Conservation (phyloP, 2,797 vertebrate species). For the Heterohyrax brucei region DNA sequence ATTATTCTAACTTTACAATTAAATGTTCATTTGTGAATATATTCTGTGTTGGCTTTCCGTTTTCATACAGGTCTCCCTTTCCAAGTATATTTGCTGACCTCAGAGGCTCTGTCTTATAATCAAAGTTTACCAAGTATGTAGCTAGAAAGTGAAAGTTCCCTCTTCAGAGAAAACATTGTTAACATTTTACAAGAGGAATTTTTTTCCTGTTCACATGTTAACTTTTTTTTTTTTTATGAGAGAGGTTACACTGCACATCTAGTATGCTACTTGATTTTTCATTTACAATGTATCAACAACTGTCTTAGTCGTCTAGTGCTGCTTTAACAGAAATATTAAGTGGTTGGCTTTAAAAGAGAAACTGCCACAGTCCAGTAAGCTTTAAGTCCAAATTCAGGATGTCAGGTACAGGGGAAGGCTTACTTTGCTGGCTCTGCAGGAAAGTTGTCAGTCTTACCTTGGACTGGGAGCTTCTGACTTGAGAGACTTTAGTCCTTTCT, state of each 20-base stretch:
- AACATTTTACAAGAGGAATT: conserved; percentile 32
- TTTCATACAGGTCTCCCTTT: conserved; percentile 42
- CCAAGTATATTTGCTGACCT: not conserved
- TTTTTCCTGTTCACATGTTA: not conserved
- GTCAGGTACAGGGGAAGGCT: too few species aligned
- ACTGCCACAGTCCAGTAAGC: too few species aligned
- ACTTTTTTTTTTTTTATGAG: conserved; percentile 34
- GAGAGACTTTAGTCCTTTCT: too few species aligned
- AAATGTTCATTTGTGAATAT: conserved; percentile 9
- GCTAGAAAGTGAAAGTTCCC: conserved; percentile 20
- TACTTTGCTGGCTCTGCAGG: too few species aligned
- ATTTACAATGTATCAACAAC: not conserved
- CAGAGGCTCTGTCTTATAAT: conserved; percentile 22
- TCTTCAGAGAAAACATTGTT: conserved; percentile 30
- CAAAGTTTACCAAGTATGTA: conserved; percentile 37
- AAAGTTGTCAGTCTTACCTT: too few species aligned
- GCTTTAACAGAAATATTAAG: too few species aligned
- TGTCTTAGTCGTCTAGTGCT: too few species aligned
- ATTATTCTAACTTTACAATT: conserved; percentile 53
- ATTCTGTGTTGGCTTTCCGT: conserved; percentile 1
- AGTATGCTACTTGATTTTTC: conserved; percentile 39
- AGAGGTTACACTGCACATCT: not conserved
- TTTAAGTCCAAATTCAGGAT: too few species aligned
- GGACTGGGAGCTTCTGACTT: too few species aligned
- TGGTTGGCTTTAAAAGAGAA: too few species aligned